Evolutionary conservation across 2,888 invertebrate species (phyloP), one percentile per base, ranked within the genome.

Genomic region (Coelopa pilipes): DNA sequence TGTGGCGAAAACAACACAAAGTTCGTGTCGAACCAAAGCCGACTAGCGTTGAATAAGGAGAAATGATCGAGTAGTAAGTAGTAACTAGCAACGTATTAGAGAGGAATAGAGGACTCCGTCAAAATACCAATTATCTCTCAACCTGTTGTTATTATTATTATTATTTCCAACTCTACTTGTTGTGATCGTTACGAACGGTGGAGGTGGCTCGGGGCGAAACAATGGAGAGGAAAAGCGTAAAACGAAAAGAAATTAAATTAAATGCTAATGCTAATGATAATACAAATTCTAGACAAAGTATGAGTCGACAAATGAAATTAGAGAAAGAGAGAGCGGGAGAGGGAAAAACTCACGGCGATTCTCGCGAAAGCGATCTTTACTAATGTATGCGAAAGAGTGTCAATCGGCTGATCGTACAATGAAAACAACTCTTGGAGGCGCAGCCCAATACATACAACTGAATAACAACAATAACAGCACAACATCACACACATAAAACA

Each of bases 11-110:
- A 60, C 57, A 55, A 47, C 34, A 62, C 17, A 10, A 63, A 34
- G 50, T 50, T 62, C 50, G 53, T 17, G 50, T 70, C 62, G 49
- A 62, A 70, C 57, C 57, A 57, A 69, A 69, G 45, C 46, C 69
- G 11, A 21, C 13, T 19, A 59, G 11, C 4, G 24, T 12, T 59
- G 10, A 59, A 17, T 59, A 21, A 13, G 12, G 57, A 10, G 57
- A 21, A 10, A 11, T n/a, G n/a, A 34, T 34, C 34, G 2, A 7
- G 34, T 34, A 7, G 34, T 34, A 7, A 7, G 34, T 2, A 7
- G 34, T 4, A 34, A 34, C 34, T 4, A 34, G 7, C 34, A 34
- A 34, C 34, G 7, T n/a, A n/a, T n/a, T n/a, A n/a, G n/a, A 34
- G 34, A 34, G 34, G 7, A 34, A 34, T 34, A 34, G 34, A 34